These are phyloP conservation scores for Vannuccia rotundouncinata DNA, from an alignment of 2,888 invertebrate species.

Conservation along the genomic window DNA sequence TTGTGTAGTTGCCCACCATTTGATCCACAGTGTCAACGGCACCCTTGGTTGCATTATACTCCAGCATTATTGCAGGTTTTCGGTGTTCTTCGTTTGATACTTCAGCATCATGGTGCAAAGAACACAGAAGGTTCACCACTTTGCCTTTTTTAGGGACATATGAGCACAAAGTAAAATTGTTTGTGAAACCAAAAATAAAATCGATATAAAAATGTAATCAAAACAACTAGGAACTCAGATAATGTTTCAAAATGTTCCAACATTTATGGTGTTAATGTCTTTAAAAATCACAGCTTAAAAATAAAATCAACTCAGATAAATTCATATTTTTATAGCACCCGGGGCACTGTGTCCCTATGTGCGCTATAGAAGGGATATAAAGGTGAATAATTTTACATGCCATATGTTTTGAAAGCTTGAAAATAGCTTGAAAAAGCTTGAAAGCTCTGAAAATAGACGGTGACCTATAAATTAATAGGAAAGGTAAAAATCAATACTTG, in stretches of 20 bases:
- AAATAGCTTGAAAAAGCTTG: no score
- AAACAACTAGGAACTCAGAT: not conserved
- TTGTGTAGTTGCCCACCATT: not conserved
- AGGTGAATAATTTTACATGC: no score
- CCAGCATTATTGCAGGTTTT: not conserved
- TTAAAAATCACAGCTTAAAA: not conserved
- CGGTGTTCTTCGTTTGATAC: not conserved
- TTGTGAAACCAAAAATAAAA: constrained; percentile 6
- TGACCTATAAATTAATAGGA: no score
- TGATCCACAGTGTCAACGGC: constrained; percentile 25
- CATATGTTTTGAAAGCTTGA: no score
- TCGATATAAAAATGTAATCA: not conserved
- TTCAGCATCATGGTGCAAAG: constrained; percentile 16
- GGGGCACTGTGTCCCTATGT: constrained; percentile 24
- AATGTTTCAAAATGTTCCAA: not conserved
- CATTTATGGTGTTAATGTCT: not conserved
- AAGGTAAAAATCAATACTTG: no score
- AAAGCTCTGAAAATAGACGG: no score
- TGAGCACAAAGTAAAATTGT: constrained; percentile 20
- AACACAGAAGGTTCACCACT: constrained; percentile 13
- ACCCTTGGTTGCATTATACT: constrained; percentile 24
- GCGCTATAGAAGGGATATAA: constrained; percentile 7
- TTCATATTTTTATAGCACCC: not conserved
- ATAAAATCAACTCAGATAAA: not conserved
- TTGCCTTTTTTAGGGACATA: constrained; percentile 16